phyloP scores from a whole-genome alignment of 1,140 invertebrate genomes.

The Diuraphis noxia region DNA sequence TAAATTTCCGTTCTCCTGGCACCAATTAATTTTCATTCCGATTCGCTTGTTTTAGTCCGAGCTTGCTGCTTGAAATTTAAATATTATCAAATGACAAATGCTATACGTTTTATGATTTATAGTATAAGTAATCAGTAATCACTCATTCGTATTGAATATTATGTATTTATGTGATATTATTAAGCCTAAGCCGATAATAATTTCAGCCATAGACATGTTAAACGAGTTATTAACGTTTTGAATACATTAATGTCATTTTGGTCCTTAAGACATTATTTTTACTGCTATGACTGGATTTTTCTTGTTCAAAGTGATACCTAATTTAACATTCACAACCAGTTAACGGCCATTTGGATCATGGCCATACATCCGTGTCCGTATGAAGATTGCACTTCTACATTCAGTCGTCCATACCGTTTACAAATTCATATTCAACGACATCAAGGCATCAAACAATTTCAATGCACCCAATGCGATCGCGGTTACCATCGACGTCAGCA shows the following conservation, averaged over 20 bases:
- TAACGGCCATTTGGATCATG: not conserved
- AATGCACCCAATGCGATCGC: not conserved
- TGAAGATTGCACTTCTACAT: constrained; percentile 2
- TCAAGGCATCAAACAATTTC: constrained; percentile 31
- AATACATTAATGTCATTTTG: not conserved
- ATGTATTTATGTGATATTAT: no score
- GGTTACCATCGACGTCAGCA: constrained; percentile 32
- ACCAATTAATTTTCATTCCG: no score
- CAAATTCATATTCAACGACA: constrained; percentile 24
- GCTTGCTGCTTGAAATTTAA: no score
- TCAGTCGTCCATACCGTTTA: constrained; percentile 32
- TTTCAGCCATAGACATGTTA: not conserved
- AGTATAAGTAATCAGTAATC: no score
- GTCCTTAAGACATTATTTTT: not conserved
- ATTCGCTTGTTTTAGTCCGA: no score
- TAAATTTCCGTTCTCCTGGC: no score
- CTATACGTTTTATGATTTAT: no score
- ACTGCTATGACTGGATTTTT: not conserved
- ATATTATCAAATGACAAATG: no score
- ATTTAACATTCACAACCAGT: not conserved
- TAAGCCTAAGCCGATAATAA: not conserved
- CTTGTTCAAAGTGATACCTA: not conserved
- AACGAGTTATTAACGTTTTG: not conserved
- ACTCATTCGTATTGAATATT: no score
- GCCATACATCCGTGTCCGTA: constrained; percentile 7